These are phyloP conservation scores for Phoeniculus purpureus DNA, from an alignment of 2,797 vertebrate genomes.

Conservation along the genomic window DNA sequence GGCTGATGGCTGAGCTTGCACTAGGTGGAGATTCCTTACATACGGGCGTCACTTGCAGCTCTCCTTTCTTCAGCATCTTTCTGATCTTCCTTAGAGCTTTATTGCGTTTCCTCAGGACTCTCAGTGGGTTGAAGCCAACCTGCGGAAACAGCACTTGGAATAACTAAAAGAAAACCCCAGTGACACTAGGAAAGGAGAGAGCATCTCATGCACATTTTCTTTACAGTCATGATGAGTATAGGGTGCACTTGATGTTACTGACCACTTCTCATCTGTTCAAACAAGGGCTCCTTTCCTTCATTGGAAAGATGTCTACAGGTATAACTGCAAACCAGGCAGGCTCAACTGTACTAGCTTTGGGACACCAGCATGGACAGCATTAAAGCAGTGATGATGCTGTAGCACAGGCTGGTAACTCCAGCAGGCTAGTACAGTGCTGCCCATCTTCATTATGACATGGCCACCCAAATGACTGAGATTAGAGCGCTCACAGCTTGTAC, in stretches of 20 bases:
- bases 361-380: not conserved
- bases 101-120: constrained; percentile 91
- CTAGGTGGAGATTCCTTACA: constrained; percentile 11
- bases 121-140: constrained; percentile 90
- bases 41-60: constrained; percentile 85
- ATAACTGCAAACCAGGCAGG: not conserved
- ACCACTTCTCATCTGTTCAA: not conserved
- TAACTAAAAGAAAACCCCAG: not conserved
- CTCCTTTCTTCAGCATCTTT: constrained; percentile 86
- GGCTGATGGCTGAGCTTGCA: not conserved
- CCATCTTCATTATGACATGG: not conserved
- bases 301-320: not conserved
- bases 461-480: not conserved
- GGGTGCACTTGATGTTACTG: not conserved
- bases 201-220: not conserved
- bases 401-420: not conserved
- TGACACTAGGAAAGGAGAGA: not conserved
- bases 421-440: not conserved
- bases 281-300: not conserved
- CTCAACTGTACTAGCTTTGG: not conserved
- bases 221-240: not conserved
- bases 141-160: constrained; percentile 64
- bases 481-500: not conserved
- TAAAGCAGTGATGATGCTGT: not conserved
- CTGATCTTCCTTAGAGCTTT: constrained; percentile 90